These are phyloP conservation scores for Ptycholaimellus sp. DNA, from an alignment of 2,888 invertebrate species.

Conservation along the genomic window DNA sequence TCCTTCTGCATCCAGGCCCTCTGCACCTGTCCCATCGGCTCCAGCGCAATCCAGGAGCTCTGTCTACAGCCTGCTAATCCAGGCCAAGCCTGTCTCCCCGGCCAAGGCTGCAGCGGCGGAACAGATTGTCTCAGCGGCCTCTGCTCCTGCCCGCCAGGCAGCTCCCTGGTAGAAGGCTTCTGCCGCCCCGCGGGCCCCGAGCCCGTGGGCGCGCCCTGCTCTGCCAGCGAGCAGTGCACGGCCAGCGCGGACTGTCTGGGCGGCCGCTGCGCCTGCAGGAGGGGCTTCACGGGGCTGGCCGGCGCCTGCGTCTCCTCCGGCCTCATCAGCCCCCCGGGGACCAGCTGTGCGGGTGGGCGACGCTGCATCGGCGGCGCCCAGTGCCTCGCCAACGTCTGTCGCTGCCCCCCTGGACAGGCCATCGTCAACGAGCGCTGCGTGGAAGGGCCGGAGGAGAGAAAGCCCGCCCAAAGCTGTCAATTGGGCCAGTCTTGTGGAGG, in stretches of 20 bases:
- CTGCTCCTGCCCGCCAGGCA: slow-evolving; percentile 1
- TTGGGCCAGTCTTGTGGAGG: too few species aligned
- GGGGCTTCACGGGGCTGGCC: neutral
- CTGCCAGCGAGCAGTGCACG: neutral
- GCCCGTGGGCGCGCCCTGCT: neutral
- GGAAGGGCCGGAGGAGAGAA: too few species aligned
- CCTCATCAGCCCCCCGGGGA: too few species aligned
- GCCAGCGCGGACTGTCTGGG: slow-evolving; percentile 3
- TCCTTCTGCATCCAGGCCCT: slow-evolving; percentile 8
- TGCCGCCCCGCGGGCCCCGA: neutral
- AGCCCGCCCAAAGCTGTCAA: slow-evolving; percentile 1
- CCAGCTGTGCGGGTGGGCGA: slow-evolving; percentile 3
- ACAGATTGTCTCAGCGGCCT: neutral
- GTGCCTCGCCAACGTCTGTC: too few species aligned
- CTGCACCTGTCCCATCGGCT: slow-evolving; percentile 9
- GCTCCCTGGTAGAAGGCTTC: neutral
- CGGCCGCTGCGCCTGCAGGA: neutral
- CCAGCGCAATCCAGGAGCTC: slow-evolving; percentile 3
- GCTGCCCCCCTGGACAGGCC: slow-evolving; percentile 5
- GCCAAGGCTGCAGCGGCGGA: slow-evolving; percentile 1
- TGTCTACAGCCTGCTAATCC: too few species aligned
- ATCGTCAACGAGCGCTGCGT: slow-evolving; percentile 11
- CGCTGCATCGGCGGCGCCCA: slow-evolving; percentile 6
- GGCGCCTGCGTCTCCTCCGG: neutral
- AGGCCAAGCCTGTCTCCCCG: neutral